These are phyloP conservation scores for Spheniscus humboldti DNA, from an alignment of 2,797 vertebrate genomes.

Conservation along the genomic window DNA sequence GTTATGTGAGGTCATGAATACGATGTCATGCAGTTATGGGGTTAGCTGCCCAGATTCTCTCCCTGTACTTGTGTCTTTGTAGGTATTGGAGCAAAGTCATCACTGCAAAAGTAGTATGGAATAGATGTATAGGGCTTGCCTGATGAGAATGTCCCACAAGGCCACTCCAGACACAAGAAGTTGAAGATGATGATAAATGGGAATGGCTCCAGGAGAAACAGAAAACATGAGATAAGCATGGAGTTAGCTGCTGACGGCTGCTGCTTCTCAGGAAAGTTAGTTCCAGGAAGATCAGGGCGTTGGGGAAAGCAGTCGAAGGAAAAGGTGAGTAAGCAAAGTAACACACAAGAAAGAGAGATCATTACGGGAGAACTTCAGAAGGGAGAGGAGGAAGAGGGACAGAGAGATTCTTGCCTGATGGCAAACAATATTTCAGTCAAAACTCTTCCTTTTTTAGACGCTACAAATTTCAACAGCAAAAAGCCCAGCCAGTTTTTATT, in stretches of 20 bases:
- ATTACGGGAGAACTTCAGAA: not conserved
- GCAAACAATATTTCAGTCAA: not conserved
- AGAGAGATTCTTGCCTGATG: not conserved
- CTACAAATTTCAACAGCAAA: not conserved
- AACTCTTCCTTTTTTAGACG: not conserved
- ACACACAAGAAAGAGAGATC: not conserved
- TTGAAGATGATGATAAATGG: not conserved
- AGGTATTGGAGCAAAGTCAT: not conserved
- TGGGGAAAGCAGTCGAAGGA: not conserved
- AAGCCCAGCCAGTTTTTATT: not conserved
- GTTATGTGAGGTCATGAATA: not conserved
- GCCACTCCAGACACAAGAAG: not conserved
- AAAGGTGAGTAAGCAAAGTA: not conserved
- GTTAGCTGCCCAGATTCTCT: not conserved
- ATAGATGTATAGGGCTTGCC: not conserved
- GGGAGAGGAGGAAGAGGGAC: not conserved
- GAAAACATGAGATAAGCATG: not conserved
- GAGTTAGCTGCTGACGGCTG: not conserved
- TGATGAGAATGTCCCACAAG: not conserved
- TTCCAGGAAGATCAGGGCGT: not conserved
- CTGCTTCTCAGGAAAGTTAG: not conserved
- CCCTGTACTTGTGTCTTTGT: not conserved
- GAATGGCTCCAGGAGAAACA: not conserved
- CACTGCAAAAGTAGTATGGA: not conserved
- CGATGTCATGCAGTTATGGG: not conserved